Base-by-base conservation (phyloP, 2,113 vertebrate genomes). In the Calypte anna region DNA sequence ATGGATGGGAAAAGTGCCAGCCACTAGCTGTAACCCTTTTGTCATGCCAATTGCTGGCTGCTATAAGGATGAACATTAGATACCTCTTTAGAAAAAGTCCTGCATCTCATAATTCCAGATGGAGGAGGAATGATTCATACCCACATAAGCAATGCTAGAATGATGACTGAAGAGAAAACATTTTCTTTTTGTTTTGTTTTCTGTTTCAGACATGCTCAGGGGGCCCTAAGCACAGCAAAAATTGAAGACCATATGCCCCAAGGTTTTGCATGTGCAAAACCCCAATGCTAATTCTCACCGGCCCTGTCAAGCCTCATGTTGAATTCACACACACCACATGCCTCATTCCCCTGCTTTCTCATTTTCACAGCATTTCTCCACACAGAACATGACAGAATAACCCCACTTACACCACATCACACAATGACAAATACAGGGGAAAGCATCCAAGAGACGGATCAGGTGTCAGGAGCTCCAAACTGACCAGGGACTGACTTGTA, bases 81-180 rank as follows among this genome's bases (percentile, higher is more conserved):
- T 95, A 93, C 82, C 82, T 96, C 90, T 90, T 90, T 31, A 78
- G 82, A 90, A 93, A 91, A 53, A 25, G 83, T 91, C 93, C 22
- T 93, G 91, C 93, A 88, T 93, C 90, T 91, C 88, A 91, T 86
- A 91, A 88, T 93, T 96, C 96, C 95, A 95, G 91, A 95, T 93
- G 91, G 93, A 95, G 84, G 75, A 96, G 69, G 88, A 88, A 93
- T 90, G 90, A 97, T 86, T 96, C 95, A 96, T 67, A 64, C 8
- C 4, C 90, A 88, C 82, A 93, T 33, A 94, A 86, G 90, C 88
- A 55, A 86, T 19, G 82, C 61, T 83, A 84, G 90, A 91, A 87
- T 40, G 88, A 95, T 1, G 70, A 93, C 82, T 90, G 76, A 91
- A 91, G 80, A 92, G 88, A 95, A 95, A 97, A 95, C 92, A 87